Evolutionary conservation across 2,113 vertebrate species (phyloP).

Genomic region (Agelaius tricolor): DNA sequence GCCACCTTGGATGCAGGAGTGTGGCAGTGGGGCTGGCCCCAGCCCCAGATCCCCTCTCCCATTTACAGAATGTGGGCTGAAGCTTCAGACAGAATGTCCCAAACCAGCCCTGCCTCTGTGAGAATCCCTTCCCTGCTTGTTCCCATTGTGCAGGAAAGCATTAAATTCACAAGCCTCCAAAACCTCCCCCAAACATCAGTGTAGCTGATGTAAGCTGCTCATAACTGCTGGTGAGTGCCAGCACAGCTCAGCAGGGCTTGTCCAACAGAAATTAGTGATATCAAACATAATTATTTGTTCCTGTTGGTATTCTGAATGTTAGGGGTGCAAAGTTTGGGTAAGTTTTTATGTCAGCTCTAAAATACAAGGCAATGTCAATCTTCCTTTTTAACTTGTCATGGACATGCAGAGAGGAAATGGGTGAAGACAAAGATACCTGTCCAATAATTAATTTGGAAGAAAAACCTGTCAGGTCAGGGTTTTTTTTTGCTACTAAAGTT

Average conservation of each 20-base stretch:
- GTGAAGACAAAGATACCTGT: not conserved
- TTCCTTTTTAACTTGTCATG: not conserved
- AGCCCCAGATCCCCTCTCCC: not conserved
- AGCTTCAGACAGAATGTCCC: not conserved
- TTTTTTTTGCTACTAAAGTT: not conserved
- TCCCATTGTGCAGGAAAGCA: not conserved
- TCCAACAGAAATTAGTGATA: not conserved
- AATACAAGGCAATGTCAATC: not conserved
- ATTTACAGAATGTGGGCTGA: rapidly evolving
- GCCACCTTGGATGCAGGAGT: not conserved
- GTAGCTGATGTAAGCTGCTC: not conserved
- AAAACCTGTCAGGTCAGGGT: not conserved
- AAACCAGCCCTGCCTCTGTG: not conserved
- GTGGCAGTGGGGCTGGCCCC: not conserved
- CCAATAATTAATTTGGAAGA: not conserved
- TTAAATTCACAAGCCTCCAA: not conserved
- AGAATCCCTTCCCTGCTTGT: not conserved
- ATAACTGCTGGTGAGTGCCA: rapidly evolving
- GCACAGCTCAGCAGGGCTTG: not conserved
- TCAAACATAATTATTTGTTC: not conserved
- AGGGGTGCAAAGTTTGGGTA: not conserved
- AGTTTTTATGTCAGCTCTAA: not conserved
- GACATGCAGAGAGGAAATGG: rapidly evolving
- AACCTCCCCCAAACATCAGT: not conserved
- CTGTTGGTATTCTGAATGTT: not conserved